phyloP scores from a whole-genome alignment of 1,140 invertebrate genomes.

The Intoshia linei region DNA sequence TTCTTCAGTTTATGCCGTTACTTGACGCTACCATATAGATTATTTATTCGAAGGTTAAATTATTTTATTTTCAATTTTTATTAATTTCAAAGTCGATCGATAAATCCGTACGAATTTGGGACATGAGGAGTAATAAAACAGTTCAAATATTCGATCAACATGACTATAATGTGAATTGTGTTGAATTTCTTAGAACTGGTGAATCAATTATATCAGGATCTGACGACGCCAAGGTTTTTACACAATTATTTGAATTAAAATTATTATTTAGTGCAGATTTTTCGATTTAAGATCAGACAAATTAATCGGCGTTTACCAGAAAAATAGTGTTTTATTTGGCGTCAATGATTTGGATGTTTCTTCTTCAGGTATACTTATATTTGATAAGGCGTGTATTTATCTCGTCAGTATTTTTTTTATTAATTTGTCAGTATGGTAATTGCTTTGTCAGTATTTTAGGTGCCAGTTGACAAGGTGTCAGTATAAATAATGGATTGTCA shows the following conservation, averaged over 20 bases:
- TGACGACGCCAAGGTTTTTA: constrained; percentile 60
- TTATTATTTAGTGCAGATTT: constrained; percentile 42
- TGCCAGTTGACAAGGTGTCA: no score
- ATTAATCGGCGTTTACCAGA: constrained; percentile 72
- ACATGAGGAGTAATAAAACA: constrained; percentile 84
- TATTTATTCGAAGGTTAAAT: no score
- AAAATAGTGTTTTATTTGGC: constrained; percentile 88
- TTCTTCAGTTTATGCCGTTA: no score
- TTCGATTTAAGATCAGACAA: constrained; percentile 88
- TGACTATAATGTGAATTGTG: constrained; percentile 83
- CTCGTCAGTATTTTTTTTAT: no score
- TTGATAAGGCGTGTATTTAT: no score
- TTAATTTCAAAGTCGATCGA: no score
- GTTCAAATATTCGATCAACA: constrained; percentile 95
- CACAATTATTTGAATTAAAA: neutral
- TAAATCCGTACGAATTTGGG: constrained; percentile 84
- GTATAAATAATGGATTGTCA: no score
- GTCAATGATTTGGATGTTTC: constrained; percentile 91
- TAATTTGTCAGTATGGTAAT: no score
- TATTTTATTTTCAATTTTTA: no score
- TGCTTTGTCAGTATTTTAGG: no score
- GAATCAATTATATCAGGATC: constrained; percentile 86
- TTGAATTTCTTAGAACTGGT: constrained; percentile 91
- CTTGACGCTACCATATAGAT: no score
- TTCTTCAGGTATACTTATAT: constrained; percentile 37